A percentile compares a stretch with the other conserved stretches of the same genome.
These are phyloP conservation scores for Amazona ochrocephala DNA, from an alignment of 2,797 vertebrate species.

Conservation along the genomic window DNA sequence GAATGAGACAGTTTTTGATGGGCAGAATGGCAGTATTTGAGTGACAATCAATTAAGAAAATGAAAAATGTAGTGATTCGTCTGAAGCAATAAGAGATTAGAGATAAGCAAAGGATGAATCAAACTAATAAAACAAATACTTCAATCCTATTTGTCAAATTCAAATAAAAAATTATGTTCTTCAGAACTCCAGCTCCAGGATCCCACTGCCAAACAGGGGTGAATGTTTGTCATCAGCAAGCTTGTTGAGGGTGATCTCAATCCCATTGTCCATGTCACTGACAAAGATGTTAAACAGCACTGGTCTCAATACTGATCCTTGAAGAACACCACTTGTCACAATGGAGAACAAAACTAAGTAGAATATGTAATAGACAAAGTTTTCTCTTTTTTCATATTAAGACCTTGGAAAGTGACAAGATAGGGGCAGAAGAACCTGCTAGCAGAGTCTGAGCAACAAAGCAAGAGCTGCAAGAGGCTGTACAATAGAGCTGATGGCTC, in stretches of 20 bases:
- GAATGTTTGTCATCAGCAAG: not conserved
- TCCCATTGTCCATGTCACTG: not conserved
- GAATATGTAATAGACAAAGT: not conserved
- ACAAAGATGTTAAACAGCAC: not conserved
- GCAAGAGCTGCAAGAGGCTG: fast-evolving
- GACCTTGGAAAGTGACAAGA: not conserved
- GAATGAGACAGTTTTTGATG: not conserved
- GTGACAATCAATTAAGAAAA: not conserved
- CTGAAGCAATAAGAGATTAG: not conserved
- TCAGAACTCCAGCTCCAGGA: not conserved
- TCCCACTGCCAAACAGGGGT: not conserved
- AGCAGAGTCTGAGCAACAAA: not conserved
- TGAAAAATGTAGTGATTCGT: not conserved
- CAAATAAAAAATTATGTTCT: not conserved
- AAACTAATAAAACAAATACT: not conserved
- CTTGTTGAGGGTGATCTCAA: not conserved
- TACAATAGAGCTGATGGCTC: not conserved
- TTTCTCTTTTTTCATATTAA: not conserved
- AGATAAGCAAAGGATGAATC: not conserved
- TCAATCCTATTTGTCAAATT: not conserved
- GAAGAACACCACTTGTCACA: not conserved
- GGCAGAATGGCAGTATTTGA: not conserved
- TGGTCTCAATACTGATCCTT: not conserved
- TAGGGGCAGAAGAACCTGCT: not conserved
- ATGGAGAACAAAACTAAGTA: fast-evolving